A percentile compares a stretch with the other conserved stretches of the same genome.
phyloP scores from a whole-genome alignment of 1,140 invertebrate genomes.

The Cotesia chilonis region DNA sequence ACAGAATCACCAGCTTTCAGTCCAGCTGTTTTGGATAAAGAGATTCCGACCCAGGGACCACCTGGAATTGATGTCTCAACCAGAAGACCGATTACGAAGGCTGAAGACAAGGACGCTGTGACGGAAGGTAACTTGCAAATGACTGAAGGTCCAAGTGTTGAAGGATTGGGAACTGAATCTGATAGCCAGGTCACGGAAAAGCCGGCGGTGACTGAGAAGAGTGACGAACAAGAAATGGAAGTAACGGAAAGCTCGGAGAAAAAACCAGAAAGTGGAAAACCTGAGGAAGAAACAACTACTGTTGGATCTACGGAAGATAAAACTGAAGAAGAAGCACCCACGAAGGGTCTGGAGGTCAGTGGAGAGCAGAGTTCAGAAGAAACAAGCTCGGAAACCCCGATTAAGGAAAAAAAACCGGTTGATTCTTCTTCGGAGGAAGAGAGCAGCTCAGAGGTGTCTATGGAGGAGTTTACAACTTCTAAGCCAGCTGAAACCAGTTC shows the following conservation, averaged over 20 bases:
- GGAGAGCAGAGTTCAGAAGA: conserved; percentile 45
- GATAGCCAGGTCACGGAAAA: conserved; percentile 45
- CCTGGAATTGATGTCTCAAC: conserved; percentile 51
- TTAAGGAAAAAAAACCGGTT: conserved; percentile 30
- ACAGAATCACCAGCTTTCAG: conserved; percentile 35
- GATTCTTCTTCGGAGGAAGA: conserved; percentile 36
- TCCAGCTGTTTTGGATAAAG: conserved; percentile 26
- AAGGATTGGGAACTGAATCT: conserved; percentile 37
- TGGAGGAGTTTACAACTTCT: conserved; percentile 30
- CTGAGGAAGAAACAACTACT: not conserved
- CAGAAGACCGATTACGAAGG: conserved; percentile 53
- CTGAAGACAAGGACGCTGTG: conserved; percentile 53
- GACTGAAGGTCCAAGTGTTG: conserved; percentile 42
- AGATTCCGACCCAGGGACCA: conserved; percentile 46
- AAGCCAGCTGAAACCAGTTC: not conserved
- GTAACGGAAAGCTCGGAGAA: not conserved
- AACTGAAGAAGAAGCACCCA: conserved; percentile 38
- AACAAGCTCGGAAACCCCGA: conserved; percentile 32
- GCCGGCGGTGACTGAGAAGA: conserved; percentile 12
- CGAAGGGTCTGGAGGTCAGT: conserved; percentile 39
- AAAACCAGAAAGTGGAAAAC: not conserved
- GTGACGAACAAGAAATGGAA: too few species aligned
- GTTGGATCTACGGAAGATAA: conserved; percentile 6
- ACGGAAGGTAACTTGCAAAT: conserved; percentile 38
- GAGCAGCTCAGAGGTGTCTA: conserved; percentile 22